Evolutionary conservation across 2,113 vertebrate genomes (phyloP).

Genomic region (Cyprinodon brontotheroides): DNA sequence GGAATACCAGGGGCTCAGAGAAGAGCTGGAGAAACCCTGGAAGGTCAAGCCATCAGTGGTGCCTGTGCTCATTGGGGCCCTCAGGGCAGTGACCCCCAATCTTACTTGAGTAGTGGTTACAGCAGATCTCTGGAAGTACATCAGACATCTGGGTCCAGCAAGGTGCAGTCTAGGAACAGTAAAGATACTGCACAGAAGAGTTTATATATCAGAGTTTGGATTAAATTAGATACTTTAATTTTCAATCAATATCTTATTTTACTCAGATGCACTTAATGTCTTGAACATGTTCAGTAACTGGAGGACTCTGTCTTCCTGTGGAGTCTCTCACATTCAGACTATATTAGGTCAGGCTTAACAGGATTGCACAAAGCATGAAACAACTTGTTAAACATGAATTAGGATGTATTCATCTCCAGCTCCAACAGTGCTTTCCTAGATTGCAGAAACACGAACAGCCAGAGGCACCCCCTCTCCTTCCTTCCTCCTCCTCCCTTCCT

Average conservation of each 20-base stretch:
- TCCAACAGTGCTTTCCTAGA: background rate
- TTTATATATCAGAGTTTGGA: background rate
- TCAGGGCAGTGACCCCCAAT: no score
- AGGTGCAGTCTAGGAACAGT: no score
- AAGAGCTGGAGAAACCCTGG: no score
- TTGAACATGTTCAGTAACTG: background rate
- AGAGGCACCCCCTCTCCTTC: conserved; percentile 26
- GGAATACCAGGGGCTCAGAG: no score
- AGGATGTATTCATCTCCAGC: conserved; percentile 13
- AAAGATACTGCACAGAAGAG: no score
- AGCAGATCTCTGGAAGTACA: no score
- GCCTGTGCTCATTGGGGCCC: no score
- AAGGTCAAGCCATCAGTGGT: no score
- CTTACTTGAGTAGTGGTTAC: no score
- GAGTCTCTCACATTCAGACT: background rate
- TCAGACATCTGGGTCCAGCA: no score
- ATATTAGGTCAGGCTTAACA: background rate
- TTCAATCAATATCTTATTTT: background rate
- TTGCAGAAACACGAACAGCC: conserved; percentile 40
- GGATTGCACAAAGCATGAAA: background rate
- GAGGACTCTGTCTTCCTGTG: background rate
- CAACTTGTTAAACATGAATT: conserved; percentile 24
- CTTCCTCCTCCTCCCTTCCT: no score
- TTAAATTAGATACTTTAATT: background rate
- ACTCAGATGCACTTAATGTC: no score